phyloP scores from a whole-genome alignment of 2,797 vertebrate species.

The Falco columbarius region DNA sequence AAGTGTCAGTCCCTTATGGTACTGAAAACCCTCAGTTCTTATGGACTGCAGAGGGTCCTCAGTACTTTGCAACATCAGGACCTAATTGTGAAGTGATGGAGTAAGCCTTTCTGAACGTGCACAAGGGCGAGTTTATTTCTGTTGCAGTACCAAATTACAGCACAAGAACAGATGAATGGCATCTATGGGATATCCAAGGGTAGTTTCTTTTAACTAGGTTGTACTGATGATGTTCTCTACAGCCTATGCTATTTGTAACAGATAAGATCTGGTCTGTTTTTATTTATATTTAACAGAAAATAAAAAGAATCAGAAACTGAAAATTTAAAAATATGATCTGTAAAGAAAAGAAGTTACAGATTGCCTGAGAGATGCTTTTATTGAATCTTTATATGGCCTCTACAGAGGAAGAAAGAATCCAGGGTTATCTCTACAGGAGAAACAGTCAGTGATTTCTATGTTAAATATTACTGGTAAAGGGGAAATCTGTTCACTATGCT shows the following conservation, averaged over 20 bases:
- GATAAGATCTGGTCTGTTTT: not conserved
- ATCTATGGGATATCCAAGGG: not conserved
- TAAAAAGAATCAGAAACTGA: not conserved
- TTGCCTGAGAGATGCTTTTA: slow-evolving; percentile 55
- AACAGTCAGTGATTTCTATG: slow-evolving; percentile 65
- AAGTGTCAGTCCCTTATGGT: not conserved
- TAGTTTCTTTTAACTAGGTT: not conserved
- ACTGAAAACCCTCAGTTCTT: not conserved
- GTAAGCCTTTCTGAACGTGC: not conserved
- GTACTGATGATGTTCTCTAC: not conserved
- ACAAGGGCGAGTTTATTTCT: not conserved
- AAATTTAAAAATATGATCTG: not conserved
- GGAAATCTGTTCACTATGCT: slow-evolving; percentile 17
- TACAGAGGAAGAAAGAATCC: not conserved
- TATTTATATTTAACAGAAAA: not conserved
- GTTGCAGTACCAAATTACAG: not conserved
- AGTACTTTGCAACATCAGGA: not conserved
- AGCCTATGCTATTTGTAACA: not conserved
- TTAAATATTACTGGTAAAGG: slow-evolving; percentile 66
- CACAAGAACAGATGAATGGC: not conserved
- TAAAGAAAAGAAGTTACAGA: not conserved
- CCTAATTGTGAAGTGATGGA: not conserved
- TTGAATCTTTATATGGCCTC: slow-evolving; percentile 48
- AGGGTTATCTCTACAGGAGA: slow-evolving; percentile 59
- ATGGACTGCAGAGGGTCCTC: not conserved